Percentiles rank a stretch among this genome's conserved stretches.
These are phyloP conservation scores for Trichacis sp. DNA, from an alignment of 2,888 invertebrate genomes.

Conservation along the genomic window DNA sequence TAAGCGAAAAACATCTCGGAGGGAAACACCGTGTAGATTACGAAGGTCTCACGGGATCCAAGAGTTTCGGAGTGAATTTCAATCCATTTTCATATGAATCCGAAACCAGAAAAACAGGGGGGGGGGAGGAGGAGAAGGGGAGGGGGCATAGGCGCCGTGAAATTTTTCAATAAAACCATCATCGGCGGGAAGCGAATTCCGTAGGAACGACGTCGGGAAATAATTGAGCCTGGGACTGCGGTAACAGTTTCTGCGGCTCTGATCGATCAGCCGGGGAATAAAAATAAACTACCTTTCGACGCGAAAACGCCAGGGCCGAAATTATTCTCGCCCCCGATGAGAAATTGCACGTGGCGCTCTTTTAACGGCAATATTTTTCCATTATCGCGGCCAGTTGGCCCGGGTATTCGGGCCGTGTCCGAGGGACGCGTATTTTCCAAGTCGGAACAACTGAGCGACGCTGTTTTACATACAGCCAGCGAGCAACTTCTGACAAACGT, in stretches of 20 bases:
- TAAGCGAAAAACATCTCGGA: neutral
- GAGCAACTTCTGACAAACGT: constrained; percentile 28
- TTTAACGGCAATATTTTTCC: constrained; percentile 41
- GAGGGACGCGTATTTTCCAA: constrained; percentile 15
- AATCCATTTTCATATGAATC: neutral
- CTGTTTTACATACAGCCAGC: constrained; percentile 31
- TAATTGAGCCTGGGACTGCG: constrained; percentile 28
- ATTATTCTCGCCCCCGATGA: constrained; percentile 23
- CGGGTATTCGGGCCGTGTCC: no score
- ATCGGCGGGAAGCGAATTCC: constrained; percentile 2
- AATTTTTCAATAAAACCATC: constrained; percentile 1
- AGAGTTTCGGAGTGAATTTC: neutral
- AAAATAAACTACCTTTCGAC: constrained; percentile 42
- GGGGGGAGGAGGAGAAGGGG: neutral
- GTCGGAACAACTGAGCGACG: constrained; percentile 21
- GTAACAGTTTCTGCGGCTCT: constrained; percentile 31
- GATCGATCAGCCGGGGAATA: constrained; percentile 40
- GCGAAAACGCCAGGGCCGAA: constrained; percentile 30
- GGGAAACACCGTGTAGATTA: neutral
- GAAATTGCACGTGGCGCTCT: constrained; percentile 28
- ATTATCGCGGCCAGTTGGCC: constrained; percentile 22
- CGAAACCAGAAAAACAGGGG: neutral
- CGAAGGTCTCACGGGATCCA: neutral
- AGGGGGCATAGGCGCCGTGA: no score
- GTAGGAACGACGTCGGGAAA: constrained; percentile 9